Evolutionary conservation across 2,797 vertebrate species (phyloP).

Genomic region (Antrozous pallidus): DNA sequence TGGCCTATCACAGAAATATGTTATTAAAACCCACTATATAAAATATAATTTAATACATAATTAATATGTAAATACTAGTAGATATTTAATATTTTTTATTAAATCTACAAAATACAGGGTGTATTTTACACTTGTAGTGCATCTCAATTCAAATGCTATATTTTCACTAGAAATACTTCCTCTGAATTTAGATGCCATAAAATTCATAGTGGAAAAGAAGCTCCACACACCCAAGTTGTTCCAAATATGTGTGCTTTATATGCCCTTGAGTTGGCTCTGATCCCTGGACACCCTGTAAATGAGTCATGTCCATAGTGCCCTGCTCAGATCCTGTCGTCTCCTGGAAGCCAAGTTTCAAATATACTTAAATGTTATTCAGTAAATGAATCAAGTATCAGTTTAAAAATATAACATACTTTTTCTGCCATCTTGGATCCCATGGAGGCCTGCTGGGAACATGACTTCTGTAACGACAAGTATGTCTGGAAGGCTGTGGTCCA

Average conservation of each 20-base stretch:
- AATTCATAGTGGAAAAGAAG: not conserved
- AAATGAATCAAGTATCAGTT: not conserved
- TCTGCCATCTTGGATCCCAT: not conserved
- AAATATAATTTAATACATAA: not conserved
- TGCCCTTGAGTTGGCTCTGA: too few species aligned
- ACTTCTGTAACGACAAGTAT: not conserved
- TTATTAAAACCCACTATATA: not conserved
- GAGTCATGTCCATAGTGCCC: not conserved
- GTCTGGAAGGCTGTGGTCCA: not conserved
- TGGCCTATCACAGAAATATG: not conserved
- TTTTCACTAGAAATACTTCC: not conserved
- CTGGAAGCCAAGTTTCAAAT: not conserved
- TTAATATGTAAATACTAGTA: not conserved
- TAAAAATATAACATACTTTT: not conserved
- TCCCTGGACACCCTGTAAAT: not conserved
- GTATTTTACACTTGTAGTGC: not conserved
- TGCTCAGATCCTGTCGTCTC: not conserved
- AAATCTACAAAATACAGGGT: not conserved
- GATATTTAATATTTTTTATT: not conserved
- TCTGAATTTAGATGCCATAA: not conserved
- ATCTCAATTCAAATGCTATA: not conserved
- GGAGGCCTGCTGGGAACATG: not conserved
- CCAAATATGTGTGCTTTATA: not conserved
- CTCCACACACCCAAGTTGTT: not conserved
- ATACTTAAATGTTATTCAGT: not conserved